Conservation (phyloP, 2,888 invertebrate species). For the Terebella lapidaria region DNA sequence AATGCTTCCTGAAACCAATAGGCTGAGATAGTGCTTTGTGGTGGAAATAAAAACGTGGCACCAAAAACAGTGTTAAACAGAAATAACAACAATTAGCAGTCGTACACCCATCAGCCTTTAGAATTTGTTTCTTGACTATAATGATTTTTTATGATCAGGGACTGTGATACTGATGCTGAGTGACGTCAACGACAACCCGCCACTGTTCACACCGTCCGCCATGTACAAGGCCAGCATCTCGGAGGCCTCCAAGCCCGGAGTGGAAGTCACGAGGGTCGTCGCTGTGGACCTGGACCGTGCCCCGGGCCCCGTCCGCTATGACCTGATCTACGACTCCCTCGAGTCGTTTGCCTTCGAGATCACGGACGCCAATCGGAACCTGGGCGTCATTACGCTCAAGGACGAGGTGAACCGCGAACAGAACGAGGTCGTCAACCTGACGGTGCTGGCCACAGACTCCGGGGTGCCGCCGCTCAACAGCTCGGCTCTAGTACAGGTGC, state of each 20-base stretch:
- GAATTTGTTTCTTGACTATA: too few relatives aligned
- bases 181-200: constrained; percentile 24
- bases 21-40: too few relatives aligned
- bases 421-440: constrained; percentile 12
- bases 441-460: constrained; percentile 14
- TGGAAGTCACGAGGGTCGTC: constrained; percentile 16
- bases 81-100: too few relatives aligned
- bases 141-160: too few relatives aligned
- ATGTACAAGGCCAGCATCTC: constrained; percentile 13
- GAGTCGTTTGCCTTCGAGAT: constrained; percentile 10
- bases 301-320: constrained; percentile 8
- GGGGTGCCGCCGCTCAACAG: constrained; percentile 16
- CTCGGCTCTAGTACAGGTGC: constrained; percentile 16
- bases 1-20: too few relatives aligned
- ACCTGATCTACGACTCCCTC: constrained; percentile 10
- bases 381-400: constrained; percentile 15
- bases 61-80: too few relatives aligned
- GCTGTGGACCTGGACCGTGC: constrained; percentile 18
- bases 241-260: constrained; percentile 18
- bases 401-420: constrained; percentile 15
- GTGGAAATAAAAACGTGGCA: too few relatives aligned
- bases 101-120: too few relatives aligned
- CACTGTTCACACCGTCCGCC: constrained; percentile 11
- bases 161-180: constrained; percentile 11
- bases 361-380: constrained; percentile 12